Evolutionary conservation across 2,113 vertebrate genomes (phyloP).

Genomic region (Lates calcarifer): DNA sequence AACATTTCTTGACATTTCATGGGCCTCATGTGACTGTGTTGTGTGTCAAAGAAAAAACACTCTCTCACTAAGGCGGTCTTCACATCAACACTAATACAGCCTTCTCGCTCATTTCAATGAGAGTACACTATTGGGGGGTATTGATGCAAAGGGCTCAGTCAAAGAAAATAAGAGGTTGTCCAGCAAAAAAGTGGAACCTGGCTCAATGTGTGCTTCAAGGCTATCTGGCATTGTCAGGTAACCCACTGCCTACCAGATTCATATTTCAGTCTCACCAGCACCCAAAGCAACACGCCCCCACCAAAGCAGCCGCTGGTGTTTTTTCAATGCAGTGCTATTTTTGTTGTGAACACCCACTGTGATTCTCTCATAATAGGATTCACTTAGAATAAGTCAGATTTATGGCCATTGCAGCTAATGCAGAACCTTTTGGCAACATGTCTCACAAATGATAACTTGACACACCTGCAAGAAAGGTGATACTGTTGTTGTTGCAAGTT

Average conservation of each 20-base stretch:
- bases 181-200: not conserved
- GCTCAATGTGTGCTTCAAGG: not conserved
- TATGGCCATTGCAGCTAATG: slow-evolving; percentile 9
- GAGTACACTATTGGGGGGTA: not conserved
- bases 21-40: not conserved
- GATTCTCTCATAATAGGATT: slow-evolving; percentile 10
- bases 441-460: slow-evolving; percentile 20
- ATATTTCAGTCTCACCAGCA: slow-evolving; percentile 32
- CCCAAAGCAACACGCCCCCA: slow-evolving; percentile 10
- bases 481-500: slow-evolving; percentile 34
- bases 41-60: not conserved
- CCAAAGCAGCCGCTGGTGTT: slow-evolving; percentile 8
- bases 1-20: not conserved
- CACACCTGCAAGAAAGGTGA: slow-evolving; percentile 26
- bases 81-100: not conserved
- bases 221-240: not conserved
- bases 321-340: slow-evolving; percentile 21
- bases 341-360: slow-evolving; percentile 7
- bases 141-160: not conserved
- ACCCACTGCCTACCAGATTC: not conserved
- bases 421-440: slow-evolving; percentile 29
- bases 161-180: not conserved
- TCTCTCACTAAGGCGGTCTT: not conserved
- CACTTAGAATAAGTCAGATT: slow-evolving; percentile 34
- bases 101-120: not conserved